Evolutionary conservation across 2,888 invertebrate genomes (phyloP).

Genomic region (Drosophila neoperkinsi): DNA sequence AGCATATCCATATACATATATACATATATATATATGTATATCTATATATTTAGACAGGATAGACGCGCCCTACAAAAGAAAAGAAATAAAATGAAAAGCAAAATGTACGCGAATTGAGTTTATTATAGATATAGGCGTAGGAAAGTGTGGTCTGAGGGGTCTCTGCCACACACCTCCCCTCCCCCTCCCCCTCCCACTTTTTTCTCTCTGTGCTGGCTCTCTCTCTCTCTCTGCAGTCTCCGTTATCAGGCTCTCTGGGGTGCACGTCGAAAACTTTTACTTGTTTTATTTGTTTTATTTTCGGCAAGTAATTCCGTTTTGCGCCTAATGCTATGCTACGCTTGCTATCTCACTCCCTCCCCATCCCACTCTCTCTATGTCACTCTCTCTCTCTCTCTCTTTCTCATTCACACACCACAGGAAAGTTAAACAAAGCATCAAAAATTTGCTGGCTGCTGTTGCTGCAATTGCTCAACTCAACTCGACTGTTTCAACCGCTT

Average conservation of each 20-base stretch:
- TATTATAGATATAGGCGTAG: conserved; percentile 52
- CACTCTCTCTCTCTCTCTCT: too few relatives aligned
- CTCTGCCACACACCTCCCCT: neutral
- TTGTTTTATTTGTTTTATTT: conserved; percentile 72
- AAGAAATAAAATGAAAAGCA: conserved; percentile 42
- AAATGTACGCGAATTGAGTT: conserved; percentile 63
- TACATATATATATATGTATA: neutral
- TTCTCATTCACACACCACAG: conserved; percentile 18
- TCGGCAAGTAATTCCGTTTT: conserved; percentile 70
- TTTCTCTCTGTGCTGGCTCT: too few relatives aligned
- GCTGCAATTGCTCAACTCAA: conserved; percentile 65
- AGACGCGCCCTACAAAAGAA: neutral
- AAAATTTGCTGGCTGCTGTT: conserved; percentile 53
- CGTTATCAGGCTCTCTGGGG: conserved; percentile 40
- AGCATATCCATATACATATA: neutral
- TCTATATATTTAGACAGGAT: neutral
- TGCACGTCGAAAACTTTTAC: conserved; percentile 57
- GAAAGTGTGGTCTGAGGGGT: neutral
- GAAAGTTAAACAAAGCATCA: conserved; percentile 68
- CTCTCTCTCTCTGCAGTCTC: neutral
- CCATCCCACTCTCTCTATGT: neutral
- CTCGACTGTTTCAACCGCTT: conserved; percentile 42
- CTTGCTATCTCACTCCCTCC: conserved; percentile 12
- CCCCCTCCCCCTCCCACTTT: neutral
- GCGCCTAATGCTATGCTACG: conserved; percentile 67